phyloP scores from a whole-genome alignment of 2,113 vertebrate species.

The Oxyruncus cristatus region DNA sequence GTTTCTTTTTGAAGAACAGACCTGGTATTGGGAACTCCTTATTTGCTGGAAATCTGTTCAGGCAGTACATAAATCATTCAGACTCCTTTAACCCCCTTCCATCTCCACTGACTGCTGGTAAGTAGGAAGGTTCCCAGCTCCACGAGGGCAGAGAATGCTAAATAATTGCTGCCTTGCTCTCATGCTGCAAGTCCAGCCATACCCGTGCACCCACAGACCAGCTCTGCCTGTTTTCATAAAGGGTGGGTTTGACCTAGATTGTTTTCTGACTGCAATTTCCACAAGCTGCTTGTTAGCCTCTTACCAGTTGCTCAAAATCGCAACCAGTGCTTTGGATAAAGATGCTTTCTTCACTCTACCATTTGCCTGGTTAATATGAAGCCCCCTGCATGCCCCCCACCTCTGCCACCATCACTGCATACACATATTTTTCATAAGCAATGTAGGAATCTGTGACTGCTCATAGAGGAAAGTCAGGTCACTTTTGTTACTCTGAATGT shows the following conservation, averaged over 20 bases:
- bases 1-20: not conserved
- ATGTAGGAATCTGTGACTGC: not conserved
- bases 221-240: not conserved
- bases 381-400: not conserved
- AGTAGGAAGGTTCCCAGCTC: not conserved
- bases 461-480: not conserved
- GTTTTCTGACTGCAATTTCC: not conserved
- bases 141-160: not conserved
- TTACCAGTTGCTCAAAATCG: not conserved
- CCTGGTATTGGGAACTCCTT: not conserved
- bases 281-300: not conserved
- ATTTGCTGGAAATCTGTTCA: not conserved
- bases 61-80: not conserved
- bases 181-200: not conserved
- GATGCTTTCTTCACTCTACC: not conserved
- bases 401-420: not conserved
- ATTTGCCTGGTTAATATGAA: not conserved
- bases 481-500: not conserved
- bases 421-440: not conserved
- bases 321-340: not conserved
- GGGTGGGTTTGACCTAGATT: not conserved
- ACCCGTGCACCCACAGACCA: not conserved
- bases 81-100: not conserved
- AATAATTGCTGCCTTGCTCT: not conserved
- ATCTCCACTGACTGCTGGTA: not conserved